Evolutionary conservation across 2,888 invertebrate species (phyloP), one percentile per base, ranked within the genome.

Genomic region (Eilema sororculum): DNA sequence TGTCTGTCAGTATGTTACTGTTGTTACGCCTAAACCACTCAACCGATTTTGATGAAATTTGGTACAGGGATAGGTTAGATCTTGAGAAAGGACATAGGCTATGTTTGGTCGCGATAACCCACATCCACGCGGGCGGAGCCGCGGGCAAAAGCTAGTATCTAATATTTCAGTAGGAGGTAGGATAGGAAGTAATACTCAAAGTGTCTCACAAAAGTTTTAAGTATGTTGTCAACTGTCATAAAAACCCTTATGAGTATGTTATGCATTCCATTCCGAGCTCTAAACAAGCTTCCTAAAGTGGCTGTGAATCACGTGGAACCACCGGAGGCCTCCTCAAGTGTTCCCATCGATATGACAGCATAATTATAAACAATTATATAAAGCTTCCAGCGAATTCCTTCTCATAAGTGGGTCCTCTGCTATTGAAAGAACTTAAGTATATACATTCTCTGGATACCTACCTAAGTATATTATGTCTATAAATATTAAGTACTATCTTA

Each of bases 301-400:
- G 60, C n/a, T 30, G 9, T 60, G 60, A 60, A 33, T 60, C 60
- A 60, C n/a, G 4, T 30, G 30, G 57, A 58, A 24, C 57, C 8
- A 13, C 5, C 24, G 25, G 24, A 58, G 24, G 57, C 25, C 24
- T 13, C 57, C 20, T 30, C 9, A 60, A n/a, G 16, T n/a, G n/a
- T 9, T 60, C 30, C 30, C 28, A 30, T 60, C 60, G 9, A n/a
- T n/a, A 8, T 33, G 60, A 60, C 10, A 60, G n/a, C 28, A n/a
- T 28, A n/a, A 22, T 24, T 41, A 56, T 65, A 65, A 65, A 65
- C 56, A 65, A 60, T 60, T 60, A 30, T 3, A 8, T 30, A 33
- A 20, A 60, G 30, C 60, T 60, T 65, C 28, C 65, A 30, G 25
- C 5, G 56, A 65, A 65, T 30, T 30, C 22, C 65, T 65, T 65